Conservation (phyloP, 2,113 vertebrate genomes). For the Ptilorrhoa leucosticta region DNA sequence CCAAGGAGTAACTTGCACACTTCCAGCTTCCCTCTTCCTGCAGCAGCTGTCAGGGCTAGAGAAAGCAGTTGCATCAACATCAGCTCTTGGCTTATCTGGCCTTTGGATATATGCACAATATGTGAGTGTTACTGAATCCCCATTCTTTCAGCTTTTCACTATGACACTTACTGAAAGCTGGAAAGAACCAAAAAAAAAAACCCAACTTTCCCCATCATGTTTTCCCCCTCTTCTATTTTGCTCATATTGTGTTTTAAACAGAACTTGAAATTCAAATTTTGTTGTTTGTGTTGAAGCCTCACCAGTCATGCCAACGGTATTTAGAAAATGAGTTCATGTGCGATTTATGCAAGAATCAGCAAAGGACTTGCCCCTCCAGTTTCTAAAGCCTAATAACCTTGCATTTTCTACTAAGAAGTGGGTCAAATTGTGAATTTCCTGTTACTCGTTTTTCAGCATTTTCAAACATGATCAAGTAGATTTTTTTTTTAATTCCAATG, state of each 20-base stretch:
- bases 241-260: not conserved
- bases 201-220: not conserved
- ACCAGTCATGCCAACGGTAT: not conserved
- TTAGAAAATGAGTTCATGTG: not conserved
- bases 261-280: not conserved
- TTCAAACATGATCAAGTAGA: not conserved
- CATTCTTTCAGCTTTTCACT: not conserved
- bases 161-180: not conserved
- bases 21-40: slow-evolving; percentile 90
- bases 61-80: not conserved
- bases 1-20: slow-evolving; percentile 84
- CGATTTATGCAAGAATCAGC: not conserved
- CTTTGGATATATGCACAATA: not conserved
- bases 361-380: not conserved
- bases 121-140: fast-evolving
- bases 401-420: not conserved
- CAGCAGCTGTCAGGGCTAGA: slow-evolving; percentile 89
- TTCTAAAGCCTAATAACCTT: not conserved
- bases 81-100: not conserved
- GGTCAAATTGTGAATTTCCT: not conserved
- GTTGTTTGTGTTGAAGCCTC: not conserved
- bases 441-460: not conserved
- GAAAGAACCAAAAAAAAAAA: not conserved
- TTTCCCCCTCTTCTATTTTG: not conserved
- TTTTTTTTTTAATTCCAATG: not conserved